Percentiles rank a stretch among this genome's conserved stretches.
These are phyloP conservation scores for Aphidius colemani DNA, from an alignment of 2,888 invertebrate genomes.

Conservation along the genomic window DNA sequence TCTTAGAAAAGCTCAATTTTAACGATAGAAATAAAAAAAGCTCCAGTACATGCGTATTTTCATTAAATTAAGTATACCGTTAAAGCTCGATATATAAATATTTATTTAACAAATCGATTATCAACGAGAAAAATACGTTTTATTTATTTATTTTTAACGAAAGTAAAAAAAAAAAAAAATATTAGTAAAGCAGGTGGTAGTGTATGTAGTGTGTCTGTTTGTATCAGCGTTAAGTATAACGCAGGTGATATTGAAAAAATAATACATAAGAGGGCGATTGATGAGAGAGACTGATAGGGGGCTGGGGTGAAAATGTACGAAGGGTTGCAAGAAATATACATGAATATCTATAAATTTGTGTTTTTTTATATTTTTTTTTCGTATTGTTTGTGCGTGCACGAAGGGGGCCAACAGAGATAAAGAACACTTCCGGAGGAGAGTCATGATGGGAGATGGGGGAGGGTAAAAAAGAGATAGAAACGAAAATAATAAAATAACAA, in stretches of 20 bases:
- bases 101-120: constrained; percentile 15
- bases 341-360: too few species aligned
- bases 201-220: constrained; percentile 11
- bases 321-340: constrained; percentile 18
- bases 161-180: constrained; percentile 5
- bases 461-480: constrained; percentile 3
- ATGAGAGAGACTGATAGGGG: constrained; percentile 2
- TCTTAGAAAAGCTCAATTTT: not conserved
- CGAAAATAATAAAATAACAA: constrained; percentile 3
- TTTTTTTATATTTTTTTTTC: too few species aligned
- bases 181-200: constrained; percentile 44
- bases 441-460: constrained; percentile 28
- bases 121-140: not conserved
- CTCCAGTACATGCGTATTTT: not conserved
- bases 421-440: constrained; percentile 58
- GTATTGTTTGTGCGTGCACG: constrained; percentile 34
- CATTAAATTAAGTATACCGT: not conserved
- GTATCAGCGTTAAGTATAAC: constrained; percentile 28
- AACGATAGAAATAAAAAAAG: not conserved
- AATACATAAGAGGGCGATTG: constrained; percentile 13
- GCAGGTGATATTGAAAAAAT: constrained; percentile 37
- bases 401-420: constrained; percentile 59
- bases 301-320: constrained; percentile 24
- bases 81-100: not conserved
- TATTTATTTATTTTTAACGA: constrained; percentile 13